Base-by-base conservation (phyloP, 1,140 invertebrate species). In the Trichonephila inaurata region DNA sequence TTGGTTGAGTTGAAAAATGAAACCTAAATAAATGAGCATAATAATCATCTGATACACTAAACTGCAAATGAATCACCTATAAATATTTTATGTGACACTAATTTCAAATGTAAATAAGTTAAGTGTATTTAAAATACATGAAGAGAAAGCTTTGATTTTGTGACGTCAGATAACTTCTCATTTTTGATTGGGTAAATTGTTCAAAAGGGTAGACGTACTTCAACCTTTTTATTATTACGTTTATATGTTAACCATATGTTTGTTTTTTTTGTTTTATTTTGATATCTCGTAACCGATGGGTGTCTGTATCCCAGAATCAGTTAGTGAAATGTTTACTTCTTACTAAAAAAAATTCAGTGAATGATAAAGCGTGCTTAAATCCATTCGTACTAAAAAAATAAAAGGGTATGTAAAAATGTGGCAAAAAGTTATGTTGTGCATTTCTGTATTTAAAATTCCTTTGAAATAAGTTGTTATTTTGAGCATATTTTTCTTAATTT, bases 351-450 rank as follows among this genome's bases (percentile, higher is more conserved):
- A 40, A 40, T 40, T 40, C 33, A 40, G 33, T 3, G 33, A 40
- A 40, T 1, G 2, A 4, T 40, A 40, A 28, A 28, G 28, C 33
- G 1, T 28, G 28, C 28, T 28, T 28, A 40, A 40, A 40, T 40
- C 33, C 33, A 40, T 40, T 40, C 0, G 4, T 4, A 40, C 33
- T 3, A 40, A 40, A 6, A 77, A 33, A 77, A 19, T 19, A 33
- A 77, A 77, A 77, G 28, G 72, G 72, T 77, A 77, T 40, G 72
- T 77, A 77, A 69, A 69, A 62, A 8, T 69, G 66, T 24, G n/a
- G 10, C 33, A 40, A 40, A 40, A 40, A 40, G 3, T 40, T 51
- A 51, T 10, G 7, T 12, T 51, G 51, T 5, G 51, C 51, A 51
- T 51, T 51, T 51, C 51, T 51, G 10, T 51, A 10, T 51, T 51